These are phyloP conservation scores for Anastrepha obliqua DNA, from an alignment of 1,140 invertebrate species.

Conservation along the genomic window DNA sequence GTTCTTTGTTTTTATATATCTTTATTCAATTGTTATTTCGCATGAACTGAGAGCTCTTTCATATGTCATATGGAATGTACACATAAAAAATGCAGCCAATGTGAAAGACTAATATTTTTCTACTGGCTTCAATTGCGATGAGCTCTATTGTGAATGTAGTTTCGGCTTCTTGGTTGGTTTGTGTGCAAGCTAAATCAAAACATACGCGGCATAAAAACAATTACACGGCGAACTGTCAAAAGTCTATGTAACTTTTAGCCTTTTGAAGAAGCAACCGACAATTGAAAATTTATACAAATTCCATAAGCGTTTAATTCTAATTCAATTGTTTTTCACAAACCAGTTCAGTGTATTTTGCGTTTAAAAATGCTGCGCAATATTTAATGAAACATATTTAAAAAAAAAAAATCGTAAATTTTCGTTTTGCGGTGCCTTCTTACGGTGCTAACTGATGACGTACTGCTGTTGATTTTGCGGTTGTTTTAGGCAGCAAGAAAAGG, in stretches of 20 bases:
- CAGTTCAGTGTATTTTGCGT: background rate
- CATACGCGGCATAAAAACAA: conserved; percentile 20
- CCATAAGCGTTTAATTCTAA: background rate
- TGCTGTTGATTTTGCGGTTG: background rate
- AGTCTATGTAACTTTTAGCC: background rate
- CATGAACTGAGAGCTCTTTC: too few relatives aligned
- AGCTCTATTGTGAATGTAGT: too few relatives aligned
- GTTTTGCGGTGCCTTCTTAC: background rate
- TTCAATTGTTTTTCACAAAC: background rate
- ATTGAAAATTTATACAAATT: background rate
- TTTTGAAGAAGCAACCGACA: background rate
- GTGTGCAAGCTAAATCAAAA: background rate
- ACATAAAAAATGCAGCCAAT: too few relatives aligned
- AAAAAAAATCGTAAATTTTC: background rate
- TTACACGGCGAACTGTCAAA: background rate
- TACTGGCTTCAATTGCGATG: too few relatives aligned
- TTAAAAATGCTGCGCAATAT: background rate
- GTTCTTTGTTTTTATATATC: too few relatives aligned
- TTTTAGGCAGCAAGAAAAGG: background rate
- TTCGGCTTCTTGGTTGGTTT: background rate
- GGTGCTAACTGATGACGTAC: conserved; percentile 17
- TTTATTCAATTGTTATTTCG: too few relatives aligned
- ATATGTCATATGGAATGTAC: too few relatives aligned
- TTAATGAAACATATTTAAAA: too few relatives aligned
- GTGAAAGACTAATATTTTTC: too few relatives aligned